Evolutionary conservation across 2,888 invertebrate genomes (phyloP).

Genomic region (Acanthopleura granulata): DNA sequence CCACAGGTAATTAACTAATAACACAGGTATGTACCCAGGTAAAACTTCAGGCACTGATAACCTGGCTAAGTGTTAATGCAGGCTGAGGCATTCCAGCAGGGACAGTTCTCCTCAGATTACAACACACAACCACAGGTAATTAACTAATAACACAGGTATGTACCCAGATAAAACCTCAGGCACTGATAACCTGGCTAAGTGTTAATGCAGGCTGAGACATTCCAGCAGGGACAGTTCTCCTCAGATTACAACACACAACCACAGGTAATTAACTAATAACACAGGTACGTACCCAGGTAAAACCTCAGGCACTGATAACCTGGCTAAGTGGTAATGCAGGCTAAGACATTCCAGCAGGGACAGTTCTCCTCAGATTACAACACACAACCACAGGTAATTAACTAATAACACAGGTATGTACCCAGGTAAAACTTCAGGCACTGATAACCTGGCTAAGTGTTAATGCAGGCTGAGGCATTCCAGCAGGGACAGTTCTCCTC

Average conservation of each 20-base stretch:
- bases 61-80: slow-evolving; percentile 54
- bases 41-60: slow-evolving; percentile 49
- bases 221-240: slow-evolving; percentile 35
- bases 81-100: slow-evolving; percentile 34
- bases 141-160: too few relatives aligned
- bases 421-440: slow-evolving; percentile 39
- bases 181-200: slow-evolving; percentile 53
- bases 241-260: slow-evolving; percentile 33
- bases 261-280: too few relatives aligned
- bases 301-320: slow-evolving; percentile 53
- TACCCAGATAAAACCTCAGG: slow-evolving; percentile 44
- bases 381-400: too few relatives aligned
- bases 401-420: too few relatives aligned
- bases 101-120: slow-evolving; percentile 39
- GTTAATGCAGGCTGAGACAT: slow-evolving; percentile 42
- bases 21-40: too few relatives aligned
- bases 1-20: too few relatives aligned
- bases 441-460: slow-evolving; percentile 52
- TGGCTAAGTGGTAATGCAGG: slow-evolving; percentile 50
- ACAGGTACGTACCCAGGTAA: slow-evolving; percentile 40
- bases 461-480: slow-evolving; percentile 41
- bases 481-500: slow-evolving; percentile 35
- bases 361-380: slow-evolving; percentile 37
- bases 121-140: too few relatives aligned
- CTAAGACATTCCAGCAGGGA: slow-evolving; percentile 34